Evolutionary conservation across 1,140 invertebrate genomes (phyloP).

Genomic region (Aphelenchoides besseyi): DNA sequence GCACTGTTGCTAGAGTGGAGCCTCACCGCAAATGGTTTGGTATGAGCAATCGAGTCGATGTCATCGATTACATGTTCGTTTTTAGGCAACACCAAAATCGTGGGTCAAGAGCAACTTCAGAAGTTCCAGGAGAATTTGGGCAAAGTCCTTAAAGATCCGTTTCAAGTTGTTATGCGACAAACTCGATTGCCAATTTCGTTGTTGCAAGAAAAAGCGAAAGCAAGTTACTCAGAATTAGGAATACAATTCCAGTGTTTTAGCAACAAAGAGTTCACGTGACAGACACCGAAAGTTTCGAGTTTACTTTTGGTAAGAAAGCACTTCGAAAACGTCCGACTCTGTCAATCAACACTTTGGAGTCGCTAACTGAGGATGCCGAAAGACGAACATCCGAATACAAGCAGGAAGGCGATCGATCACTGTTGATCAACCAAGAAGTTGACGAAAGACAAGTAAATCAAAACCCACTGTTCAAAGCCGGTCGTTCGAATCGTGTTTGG

Average conservation of each 20-base stretch:
- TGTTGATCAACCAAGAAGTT: constrained; percentile 67
- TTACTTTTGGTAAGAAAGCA: constrained; percentile 90
- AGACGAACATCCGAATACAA: constrained; percentile 72
- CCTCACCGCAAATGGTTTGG: constrained; percentile 97
- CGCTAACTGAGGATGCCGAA: constrained; percentile 72
- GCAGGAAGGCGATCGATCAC: constrained; percentile 75
- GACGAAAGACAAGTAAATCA: constrained; percentile 58
- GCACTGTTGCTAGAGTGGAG: constrained; percentile 86
- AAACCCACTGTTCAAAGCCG: constrained; percentile 68
- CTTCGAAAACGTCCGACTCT: constrained; percentile 84
- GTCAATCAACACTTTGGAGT: constrained; percentile 68
- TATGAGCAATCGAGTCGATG: constrained; percentile 23
- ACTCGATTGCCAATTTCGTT: constrained; percentile 89
- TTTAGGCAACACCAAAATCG: constrained; percentile 69
- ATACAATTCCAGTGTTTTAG: constrained; percentile 43
- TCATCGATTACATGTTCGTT: constrained; percentile 30
- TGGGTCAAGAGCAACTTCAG: constrained; percentile 88
- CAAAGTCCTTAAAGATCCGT: constrained; percentile 88
- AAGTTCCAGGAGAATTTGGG: constrained; percentile 94
- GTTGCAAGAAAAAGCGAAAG: constrained; percentile 84
- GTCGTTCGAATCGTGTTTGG: constrained; percentile 96
- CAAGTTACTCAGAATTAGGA: constrained; percentile 36
- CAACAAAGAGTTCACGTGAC: constrained; percentile 85
- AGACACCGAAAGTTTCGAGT: constrained; percentile 88
- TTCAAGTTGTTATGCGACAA: constrained; percentile 93